Conservation (phyloP, 2,888 invertebrate species). For the Neoascia interrupta region DNA sequence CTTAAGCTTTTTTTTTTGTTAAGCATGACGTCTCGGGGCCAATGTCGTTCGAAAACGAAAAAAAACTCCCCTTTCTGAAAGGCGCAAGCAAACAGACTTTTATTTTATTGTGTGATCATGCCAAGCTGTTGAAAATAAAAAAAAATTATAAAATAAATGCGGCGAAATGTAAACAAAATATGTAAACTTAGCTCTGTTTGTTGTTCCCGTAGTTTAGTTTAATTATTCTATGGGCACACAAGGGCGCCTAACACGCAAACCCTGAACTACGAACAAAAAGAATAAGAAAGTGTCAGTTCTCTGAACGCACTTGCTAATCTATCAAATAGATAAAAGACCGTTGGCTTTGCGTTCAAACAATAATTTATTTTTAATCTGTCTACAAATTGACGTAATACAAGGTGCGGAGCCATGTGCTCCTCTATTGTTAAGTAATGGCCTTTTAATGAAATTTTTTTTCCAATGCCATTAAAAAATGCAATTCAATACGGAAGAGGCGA, state of each 20-base stretch:
- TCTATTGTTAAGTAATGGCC: conserved; percentile 24
- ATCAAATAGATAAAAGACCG: conserved; percentile 25
- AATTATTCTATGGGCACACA: conserved; percentile 8
- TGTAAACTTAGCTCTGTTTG: background rate
- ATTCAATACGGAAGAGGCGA: conserved; percentile 30
- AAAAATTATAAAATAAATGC: no score
- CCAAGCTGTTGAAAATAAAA: no score
- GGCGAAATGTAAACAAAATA: no score
- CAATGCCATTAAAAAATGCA: conserved; percentile 23
- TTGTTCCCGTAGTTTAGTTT: background rate
- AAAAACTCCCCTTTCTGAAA: no score
- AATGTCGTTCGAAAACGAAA: no score
- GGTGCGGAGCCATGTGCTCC: conserved; percentile 33
- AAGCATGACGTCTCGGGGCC: no score
- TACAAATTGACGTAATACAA: conserved; percentile 45
- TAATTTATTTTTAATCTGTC: conserved; percentile 60
- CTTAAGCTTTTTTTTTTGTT: no score
- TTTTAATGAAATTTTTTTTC: conserved; percentile 29
- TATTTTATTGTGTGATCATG: no score
- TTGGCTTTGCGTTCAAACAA: conserved; percentile 25
- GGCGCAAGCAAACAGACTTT: no score
- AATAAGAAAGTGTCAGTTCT: conserved; percentile 5
- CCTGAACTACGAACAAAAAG: conserved; percentile 3
- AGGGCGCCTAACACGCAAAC: conserved; percentile 30
- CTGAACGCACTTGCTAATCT: conserved; percentile 35